Percentiles rank a stretch among this genome's conserved stretches.
Evolutionary conservation across 2,113 vertebrate genomes (phyloP).

Genomic region (Elephas maximus): DNA sequence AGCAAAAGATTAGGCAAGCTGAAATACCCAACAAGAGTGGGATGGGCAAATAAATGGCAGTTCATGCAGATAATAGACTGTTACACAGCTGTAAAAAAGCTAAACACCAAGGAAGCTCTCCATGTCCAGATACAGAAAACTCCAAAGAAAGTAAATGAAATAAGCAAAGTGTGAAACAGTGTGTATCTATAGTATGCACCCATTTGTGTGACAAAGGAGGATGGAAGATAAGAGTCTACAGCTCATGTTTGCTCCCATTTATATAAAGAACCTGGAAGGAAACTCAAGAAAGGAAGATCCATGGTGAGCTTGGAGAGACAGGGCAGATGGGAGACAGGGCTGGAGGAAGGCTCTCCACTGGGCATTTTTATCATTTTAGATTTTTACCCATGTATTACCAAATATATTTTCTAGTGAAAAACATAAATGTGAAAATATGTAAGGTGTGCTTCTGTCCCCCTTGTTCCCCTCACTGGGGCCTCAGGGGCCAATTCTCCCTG

Average conservation of each 20-base stretch:
- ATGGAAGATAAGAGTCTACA: too few relatives aligned
- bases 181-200: not conserved
- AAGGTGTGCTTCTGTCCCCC: not conserved
- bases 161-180: not conserved
- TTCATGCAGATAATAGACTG: not conserved
- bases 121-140: not conserved
- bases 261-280: not conserved
- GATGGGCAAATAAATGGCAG: not conserved
- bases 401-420: not conserved
- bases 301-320: not conserved
- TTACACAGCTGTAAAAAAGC: rapidly evolving
- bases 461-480: not conserved
- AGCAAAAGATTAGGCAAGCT: not conserved
- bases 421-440: not conserved
- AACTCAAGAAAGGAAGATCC: not conserved
- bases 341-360: not conserved
- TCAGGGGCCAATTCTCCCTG: not conserved
- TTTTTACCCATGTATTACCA: not conserved
- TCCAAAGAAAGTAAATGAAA: not conserved
- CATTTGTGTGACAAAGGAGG: not conserved
- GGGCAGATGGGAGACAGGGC: not conserved
- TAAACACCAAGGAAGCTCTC: not conserved
- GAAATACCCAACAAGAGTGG: not conserved
- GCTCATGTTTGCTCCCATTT: not conserved
- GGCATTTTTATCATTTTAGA: not conserved